Percentiles rank a stretch among this genome's conserved stretches.
Evolutionary conservation across 2,113 vertebrate species (phyloP).

Genomic region (Oryzias celebensis): DNA sequence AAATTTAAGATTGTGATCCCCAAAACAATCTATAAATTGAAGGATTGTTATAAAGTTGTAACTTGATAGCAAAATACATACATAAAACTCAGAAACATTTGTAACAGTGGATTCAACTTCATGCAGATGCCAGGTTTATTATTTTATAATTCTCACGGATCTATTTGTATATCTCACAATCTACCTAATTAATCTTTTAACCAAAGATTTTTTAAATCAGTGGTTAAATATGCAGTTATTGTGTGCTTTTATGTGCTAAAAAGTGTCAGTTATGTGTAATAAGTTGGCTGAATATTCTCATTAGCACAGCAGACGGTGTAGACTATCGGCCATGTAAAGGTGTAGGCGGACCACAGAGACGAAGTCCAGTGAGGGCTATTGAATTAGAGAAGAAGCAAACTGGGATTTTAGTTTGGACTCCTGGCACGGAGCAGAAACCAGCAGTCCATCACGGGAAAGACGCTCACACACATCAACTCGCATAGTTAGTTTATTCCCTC

Average conservation of each 20-base stretch:
- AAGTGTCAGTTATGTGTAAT: background rate
- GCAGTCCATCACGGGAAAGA: slow-evolving; percentile 35
- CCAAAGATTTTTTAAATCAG: no score
- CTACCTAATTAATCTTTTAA: no score
- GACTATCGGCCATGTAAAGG: slow-evolving; percentile 9
- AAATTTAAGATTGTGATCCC: no score
- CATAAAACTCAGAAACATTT: no score
- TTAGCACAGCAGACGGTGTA: slow-evolving; percentile 6
- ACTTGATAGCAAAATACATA: no score
- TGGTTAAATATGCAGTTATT: no score
- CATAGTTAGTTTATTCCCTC: slow-evolving; percentile 29
- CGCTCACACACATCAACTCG: background rate
- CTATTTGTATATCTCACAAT: no score
- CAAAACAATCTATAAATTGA: no score
- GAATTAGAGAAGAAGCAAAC: slow-evolving; percentile 12
- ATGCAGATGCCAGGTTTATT: no score
- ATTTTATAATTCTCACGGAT: no score
- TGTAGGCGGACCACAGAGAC: slow-evolving; percentile 1
- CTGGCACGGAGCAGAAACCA: slow-evolving; percentile 45
- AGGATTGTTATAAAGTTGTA: no score
- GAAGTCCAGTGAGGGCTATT: background rate
- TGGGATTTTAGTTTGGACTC: slow-evolving; percentile 46
- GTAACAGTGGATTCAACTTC: no score
- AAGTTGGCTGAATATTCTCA: slow-evolving; percentile 8
- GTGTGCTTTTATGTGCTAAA: background rate